phyloP scores from a whole-genome alignment of 2,888 invertebrate species.

The Pachliopta kotzebuea region DNA sequence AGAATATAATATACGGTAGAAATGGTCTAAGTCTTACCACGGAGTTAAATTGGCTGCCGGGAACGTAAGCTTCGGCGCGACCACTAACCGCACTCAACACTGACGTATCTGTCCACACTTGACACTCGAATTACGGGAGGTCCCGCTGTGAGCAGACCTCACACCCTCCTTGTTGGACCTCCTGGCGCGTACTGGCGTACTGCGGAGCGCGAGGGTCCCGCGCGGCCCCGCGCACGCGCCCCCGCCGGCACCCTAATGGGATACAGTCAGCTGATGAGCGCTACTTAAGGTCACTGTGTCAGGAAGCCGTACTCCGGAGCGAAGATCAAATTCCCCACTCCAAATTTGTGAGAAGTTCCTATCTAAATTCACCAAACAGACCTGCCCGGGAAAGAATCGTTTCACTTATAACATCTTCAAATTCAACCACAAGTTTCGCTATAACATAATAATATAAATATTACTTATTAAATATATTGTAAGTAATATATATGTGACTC shows the following conservation, averaged over 20 bases:
- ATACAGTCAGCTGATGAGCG: slow-evolving; percentile 65
- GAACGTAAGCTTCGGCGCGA: background rate
- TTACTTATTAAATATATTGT: too few relatives aligned
- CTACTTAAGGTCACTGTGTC: slow-evolving; percentile 73
- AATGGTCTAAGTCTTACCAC: slow-evolving; percentile 15
- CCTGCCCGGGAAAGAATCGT: too few relatives aligned
- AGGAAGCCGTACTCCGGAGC: slow-evolving; percentile 31
- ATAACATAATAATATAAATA: too few relatives aligned
- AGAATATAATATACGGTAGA: too few relatives aligned
- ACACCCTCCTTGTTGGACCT: slow-evolving; percentile 41
- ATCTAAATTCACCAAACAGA: too few relatives aligned
- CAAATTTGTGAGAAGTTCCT: too few relatives aligned
- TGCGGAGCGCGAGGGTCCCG: slow-evolving; percentile 46
- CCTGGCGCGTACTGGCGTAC: slow-evolving; percentile 54
- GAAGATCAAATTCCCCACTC: background rate
- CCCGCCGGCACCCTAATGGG: slow-evolving; percentile 42
- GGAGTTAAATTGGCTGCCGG: background rate
- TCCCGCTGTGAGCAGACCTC: background rate
- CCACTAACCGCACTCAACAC: slow-evolving; percentile 22
- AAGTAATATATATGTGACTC: too few relatives aligned
- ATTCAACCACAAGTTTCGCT: too few relatives aligned
- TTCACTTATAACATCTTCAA: too few relatives aligned
- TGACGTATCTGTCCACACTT: slow-evolving; percentile 8
- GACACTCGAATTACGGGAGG: slow-evolving; percentile 3
- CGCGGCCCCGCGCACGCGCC: slow-evolving; percentile 57